Base-by-base conservation (phyloP, 2,113 vertebrate species). In the Cyanoramphus novaezelandiae region DNA sequence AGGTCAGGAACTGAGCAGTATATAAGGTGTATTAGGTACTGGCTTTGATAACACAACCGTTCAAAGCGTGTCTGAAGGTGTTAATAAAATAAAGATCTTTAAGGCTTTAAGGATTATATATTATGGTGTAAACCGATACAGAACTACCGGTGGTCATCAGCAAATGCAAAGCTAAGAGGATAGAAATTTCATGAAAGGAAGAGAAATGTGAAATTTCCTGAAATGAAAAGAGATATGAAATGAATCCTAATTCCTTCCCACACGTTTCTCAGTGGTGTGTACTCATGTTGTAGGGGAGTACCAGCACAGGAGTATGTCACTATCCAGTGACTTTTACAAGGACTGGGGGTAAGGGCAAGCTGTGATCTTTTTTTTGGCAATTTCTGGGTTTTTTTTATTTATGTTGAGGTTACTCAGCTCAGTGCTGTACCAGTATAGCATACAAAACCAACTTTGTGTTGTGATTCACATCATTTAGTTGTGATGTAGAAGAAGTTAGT, bases 61-160 rank as follows among this genome's bases (percentile, higher is more conserved):
- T 90, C 8, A 60, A 44, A 85, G 20, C 24, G 3, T 69, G 44
- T 86, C 78, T 82, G 82, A 65, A 84, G 13, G 7, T 63, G 46
- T 92, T 86, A 78, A 29, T 85, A 23, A 81, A 95, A 87, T 71
- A 72, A 71, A 87, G 46, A 52, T 68, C 33, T 85, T 2, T 35
- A n/a, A 0, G 59, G 59, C 59, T 72, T 79, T 76, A 82, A 62
- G 63, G 87, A 65, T 93, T 82, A 72, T 0, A 8, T 62, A 57
- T 86, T 62, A 69, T 44, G 14, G 41, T 44, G 27, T 78, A 67
- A 67, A 6, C 25, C 70, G 41, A 44, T 76, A 11, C 0, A 8
- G 41, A 88, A 79, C 13, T 64, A 18, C 27, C 29, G 85, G n/a
- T 1, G 2, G 37, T 72, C 53, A 23, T 20, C 18, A 55, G 46